Conservation (phyloP, 2,113 vertebrate genomes). For the Pipa parva region DNA sequence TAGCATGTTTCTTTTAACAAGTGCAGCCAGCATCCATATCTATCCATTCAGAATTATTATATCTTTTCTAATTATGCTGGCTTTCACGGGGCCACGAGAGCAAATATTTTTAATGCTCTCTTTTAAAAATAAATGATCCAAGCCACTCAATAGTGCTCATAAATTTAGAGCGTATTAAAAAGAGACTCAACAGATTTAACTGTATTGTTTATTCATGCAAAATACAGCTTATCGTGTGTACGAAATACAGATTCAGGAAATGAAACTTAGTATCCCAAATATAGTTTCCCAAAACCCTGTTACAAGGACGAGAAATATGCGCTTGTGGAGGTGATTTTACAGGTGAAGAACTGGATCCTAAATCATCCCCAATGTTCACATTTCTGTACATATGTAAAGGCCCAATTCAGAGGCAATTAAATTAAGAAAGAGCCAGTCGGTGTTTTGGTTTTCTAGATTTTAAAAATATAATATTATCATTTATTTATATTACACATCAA, state of each 20-base stretch:
- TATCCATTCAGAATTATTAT: constrained; percentile 45
- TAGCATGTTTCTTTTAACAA: constrained; percentile 17
- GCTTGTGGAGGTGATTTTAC: no score
- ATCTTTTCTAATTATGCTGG: constrained; percentile 43
- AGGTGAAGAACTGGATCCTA: no score
- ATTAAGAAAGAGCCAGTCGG: no score
- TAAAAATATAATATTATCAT: no score
- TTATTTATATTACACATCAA: no score
- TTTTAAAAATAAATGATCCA: constrained; percentile 32
- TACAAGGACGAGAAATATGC: no score
- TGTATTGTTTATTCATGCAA: constrained; percentile 29
- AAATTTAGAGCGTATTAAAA: not conserved
- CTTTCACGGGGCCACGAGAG: constrained; percentile 44
- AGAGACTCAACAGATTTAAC: constrained; percentile 22
- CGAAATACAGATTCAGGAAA: not conserved
- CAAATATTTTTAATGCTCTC: constrained; percentile 5
- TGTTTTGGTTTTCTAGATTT: no score
- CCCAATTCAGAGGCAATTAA: no score
- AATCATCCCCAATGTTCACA: no score
- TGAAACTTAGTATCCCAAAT: no score
- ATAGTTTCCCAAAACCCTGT: no score
- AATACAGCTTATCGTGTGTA: not conserved
- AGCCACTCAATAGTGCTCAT: constrained; percentile 20
- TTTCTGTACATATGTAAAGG: no score
- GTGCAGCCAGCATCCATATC: constrained; percentile 6